Evolutionary conservation across 2,888 invertebrate species (phyloP), one percentile per base, ranked within the genome.

Genomic region (Microplitis manilae): DNA sequence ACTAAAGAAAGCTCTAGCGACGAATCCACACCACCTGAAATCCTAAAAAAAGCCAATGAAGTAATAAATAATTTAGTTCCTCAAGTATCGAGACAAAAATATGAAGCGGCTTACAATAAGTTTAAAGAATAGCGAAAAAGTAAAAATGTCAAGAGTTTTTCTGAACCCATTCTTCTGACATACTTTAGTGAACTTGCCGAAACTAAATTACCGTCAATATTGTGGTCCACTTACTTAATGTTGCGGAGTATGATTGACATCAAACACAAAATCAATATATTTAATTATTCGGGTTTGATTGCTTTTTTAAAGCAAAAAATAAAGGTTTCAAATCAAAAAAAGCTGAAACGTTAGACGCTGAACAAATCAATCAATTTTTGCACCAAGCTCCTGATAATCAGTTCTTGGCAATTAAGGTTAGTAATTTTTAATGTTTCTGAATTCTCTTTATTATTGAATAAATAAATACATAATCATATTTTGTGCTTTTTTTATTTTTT

Each of bases 171-270:
- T 41, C n/a, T 79, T 9, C 17, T 82, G 13, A 73, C 75, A n/a
- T 84, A 85, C 79, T 85, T 85, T 73, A 40, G 64, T 39, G 74
- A 82, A 59, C 71, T 85, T 20, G 70, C 81, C 7, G 40, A 80
- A 59, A 81, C 79, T 60, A 83, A 79, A 38, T 80, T 81, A 77
- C 78, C 84, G 15, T 79, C 84, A 7, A 80, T 82, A 20, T 77
- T 83, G 59, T 85, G 83, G 83, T 62, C 84, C 20, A 74, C 72
- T 9, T 83, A 79, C 76, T 84, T 84, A 8, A 85, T 84, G 83
- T 40, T 84, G 9, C 82, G 81, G 79, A 82, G 75, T 40, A 83
- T 81, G n/a, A 62, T 83, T 6, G 13, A n/a, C n/a, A n/a, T 68
- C 13, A 39, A 68, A n/a, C 39, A 68, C n/a, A 68, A 68, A 39